Conservation (phyloP, 2,797 vertebrate genomes). For the Chaetophractus vellerosus region DNA sequence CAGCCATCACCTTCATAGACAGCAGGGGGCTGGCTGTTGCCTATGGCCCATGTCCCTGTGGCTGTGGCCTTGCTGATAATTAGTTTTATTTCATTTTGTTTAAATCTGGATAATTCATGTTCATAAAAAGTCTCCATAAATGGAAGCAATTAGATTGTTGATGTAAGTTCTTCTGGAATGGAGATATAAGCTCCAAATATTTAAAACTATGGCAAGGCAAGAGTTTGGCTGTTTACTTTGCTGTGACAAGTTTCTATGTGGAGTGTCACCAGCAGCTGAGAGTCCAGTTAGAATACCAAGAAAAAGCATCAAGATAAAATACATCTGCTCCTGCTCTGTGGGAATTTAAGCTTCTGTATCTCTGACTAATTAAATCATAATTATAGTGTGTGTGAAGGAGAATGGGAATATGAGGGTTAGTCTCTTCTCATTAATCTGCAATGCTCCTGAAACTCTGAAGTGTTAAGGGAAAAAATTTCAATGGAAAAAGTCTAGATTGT, state of each 20-base stretch:
- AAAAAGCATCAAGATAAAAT: background rate
- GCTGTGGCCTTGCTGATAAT: background rate
- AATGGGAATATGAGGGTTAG: background rate
- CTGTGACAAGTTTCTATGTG: background rate
- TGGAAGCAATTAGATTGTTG: conserved; percentile 57
- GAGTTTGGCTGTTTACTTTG: background rate
- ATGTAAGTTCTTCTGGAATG: conserved; percentile 20
- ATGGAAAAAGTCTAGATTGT: background rate
- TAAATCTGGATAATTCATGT: background rate
- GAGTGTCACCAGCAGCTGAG: background rate
- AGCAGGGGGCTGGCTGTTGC: background rate
- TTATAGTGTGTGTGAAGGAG: background rate
- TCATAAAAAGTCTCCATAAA: conserved; percentile 21
- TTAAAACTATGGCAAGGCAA: background rate
- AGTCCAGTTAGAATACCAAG: background rate
- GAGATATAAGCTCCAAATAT: background rate
- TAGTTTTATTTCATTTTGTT: background rate
- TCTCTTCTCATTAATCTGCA: background rate
- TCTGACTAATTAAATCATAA: conserved; percentile 7
- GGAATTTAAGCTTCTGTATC: background rate
- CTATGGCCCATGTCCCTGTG: background rate
- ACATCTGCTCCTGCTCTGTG: background rate
- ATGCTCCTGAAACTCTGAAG: conserved; percentile 32
- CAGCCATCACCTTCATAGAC: background rate
- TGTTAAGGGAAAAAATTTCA: conserved; percentile 14